Conservation (phyloP, 2,113 vertebrate genomes). For the Oxyruncus cristatus region DNA sequence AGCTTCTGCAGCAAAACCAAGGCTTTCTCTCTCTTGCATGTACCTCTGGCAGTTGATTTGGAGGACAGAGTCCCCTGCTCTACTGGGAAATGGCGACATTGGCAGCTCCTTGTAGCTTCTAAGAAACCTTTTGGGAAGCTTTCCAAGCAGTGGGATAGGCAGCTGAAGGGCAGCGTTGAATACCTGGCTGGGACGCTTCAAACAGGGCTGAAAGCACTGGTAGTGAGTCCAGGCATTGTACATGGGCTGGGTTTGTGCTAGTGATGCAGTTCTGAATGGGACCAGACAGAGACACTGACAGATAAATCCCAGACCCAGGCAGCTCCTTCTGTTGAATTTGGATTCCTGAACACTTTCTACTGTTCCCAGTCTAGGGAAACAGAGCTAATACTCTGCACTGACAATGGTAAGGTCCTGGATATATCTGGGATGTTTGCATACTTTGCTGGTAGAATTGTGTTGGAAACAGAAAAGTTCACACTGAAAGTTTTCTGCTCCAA, state of each 20-base stretch:
- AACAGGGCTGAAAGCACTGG: neutral
- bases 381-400: neutral
- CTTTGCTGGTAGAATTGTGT: neutral
- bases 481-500: neutral
- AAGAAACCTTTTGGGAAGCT: neutral
- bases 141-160: neutral
- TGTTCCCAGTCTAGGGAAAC: neutral
- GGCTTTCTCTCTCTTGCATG: neutral
- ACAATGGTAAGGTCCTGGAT: neutral
- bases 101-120: neutral
- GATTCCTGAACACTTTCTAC: neutral
- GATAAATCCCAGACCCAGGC: neutral
- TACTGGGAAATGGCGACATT: neutral
- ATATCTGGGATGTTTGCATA: neutral
- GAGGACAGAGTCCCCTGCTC: neutral
- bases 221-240: neutral
- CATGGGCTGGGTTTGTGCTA: fast-evolving
- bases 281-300: neutral
- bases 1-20: fast-evolving
- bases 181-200: neutral
- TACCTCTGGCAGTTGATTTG: neutral
- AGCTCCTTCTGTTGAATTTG: neutral
- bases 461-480: neutral
- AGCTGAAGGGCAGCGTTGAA: neutral
- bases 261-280: neutral